A percentile compares a stretch with the other conserved stretches of the same genome.
phyloP scores from a whole-genome alignment of 2,797 vertebrate species.

The Eulemur rubriventer region DNA sequence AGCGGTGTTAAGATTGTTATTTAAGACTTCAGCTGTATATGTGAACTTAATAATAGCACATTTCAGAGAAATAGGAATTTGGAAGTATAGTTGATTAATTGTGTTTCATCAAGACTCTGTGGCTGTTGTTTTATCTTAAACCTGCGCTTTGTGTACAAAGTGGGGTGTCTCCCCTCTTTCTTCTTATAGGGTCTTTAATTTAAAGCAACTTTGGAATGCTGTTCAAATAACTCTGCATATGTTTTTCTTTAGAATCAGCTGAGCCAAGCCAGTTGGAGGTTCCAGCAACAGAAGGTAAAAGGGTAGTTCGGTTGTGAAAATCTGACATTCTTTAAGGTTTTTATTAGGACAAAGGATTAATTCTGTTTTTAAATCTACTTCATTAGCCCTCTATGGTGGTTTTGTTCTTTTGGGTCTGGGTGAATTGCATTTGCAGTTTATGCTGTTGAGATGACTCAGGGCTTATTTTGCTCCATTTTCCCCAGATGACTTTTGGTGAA shows the following conservation, averaged over 20 bases:
- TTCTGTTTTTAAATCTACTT: not conserved
- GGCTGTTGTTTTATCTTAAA: not conserved
- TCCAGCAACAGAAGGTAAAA: constrained; percentile 80
- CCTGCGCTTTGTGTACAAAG: not conserved
- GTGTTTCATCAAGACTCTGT: not conserved
- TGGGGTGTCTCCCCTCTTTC: not conserved
- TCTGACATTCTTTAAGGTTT: not conserved
- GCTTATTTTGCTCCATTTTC: not conserved
- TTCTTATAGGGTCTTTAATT: not conserved
- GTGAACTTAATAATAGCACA: not conserved
- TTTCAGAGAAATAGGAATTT: not conserved
- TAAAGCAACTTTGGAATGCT: not conserved
- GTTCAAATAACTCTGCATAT: not conserved
- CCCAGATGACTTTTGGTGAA: not conserved
- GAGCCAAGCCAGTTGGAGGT: constrained; percentile 81
- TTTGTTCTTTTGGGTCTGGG: not conserved
- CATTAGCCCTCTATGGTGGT: not conserved
- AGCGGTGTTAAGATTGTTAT: not conserved
- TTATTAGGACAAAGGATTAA: not conserved
- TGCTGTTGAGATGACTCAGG: not conserved
- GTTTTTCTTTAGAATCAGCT: constrained; percentile 81
- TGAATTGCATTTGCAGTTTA: not conserved
- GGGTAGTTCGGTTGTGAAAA: not conserved
- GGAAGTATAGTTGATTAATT: not conserved
- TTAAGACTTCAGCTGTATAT: not conserved